Evolutionary conservation across 1,140 invertebrate species (phyloP).

Genomic region (Hetaerina americana): DNA sequence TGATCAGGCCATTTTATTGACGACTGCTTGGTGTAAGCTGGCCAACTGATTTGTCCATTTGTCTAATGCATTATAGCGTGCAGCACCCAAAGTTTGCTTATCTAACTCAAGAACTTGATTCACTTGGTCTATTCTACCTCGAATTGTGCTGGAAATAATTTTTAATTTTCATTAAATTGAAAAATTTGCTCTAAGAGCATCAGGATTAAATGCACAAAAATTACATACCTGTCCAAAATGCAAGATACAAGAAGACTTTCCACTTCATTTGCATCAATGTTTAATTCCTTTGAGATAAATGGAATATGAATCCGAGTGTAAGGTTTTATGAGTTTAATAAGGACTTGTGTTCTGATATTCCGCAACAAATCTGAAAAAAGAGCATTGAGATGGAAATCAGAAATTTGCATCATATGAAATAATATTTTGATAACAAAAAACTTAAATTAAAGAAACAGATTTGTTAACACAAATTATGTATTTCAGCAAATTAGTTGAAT

Average conservation of each 20-base stretch:
- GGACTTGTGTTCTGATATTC: conserved; percentile 95
- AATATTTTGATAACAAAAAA: too few species aligned
- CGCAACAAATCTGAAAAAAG: conserved; percentile 67
- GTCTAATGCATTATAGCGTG: conserved; percentile 84
- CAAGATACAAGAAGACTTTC: conserved; percentile 96
- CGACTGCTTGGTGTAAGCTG: conserved; percentile 75
- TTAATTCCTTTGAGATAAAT: conserved; percentile 94
- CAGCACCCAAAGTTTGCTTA: conserved; percentile 63
- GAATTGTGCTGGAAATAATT: conserved; percentile 61
- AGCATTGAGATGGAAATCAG: neutral
- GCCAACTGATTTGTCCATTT: conserved; percentile 91
- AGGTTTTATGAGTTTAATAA: conserved; percentile 95
- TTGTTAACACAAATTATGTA: too few species aligned
- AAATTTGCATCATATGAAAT: neutral
- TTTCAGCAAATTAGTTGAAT: too few species aligned
- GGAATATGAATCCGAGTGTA: conserved; percentile 97
- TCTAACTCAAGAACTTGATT: conserved; percentile 88
- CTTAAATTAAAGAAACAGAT: too few species aligned
- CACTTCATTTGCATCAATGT: conserved; percentile 92
- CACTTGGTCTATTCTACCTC: conserved; percentile 92
- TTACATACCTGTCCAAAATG: conserved; percentile 83
- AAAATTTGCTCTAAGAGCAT: neutral
- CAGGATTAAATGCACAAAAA: neutral
- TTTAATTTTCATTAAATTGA: neutral
- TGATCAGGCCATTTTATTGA: conserved; percentile 70